Conservation (phyloP, 2,113 vertebrate species). For the cat (Felis catus) region F.catus_Fca126_mat1.0 CM031412.1:116768501-116769000, state of each 20-base stretch:
- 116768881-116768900: not conserved
- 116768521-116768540: not conserved
- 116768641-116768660: slow-evolving; percentile 19
- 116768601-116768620: slow-evolving; percentile 27
- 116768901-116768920: not conserved
- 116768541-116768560: slow-evolving; percentile 9
- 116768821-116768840: not conserved
- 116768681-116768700: not conserved
- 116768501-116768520: not conserved
- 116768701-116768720: not conserved
- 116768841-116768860: not conserved
- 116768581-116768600: not conserved
- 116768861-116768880: too few relatives aligned
- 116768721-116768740: not conserved
- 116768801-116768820: not conserved
- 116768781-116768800: not conserved
- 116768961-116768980: not conserved
- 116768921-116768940: not conserved
- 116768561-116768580: not conserved
- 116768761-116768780: not conserved
- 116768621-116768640: not conserved
- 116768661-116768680: not conserved
- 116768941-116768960: not conserved
- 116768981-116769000: not conserved
- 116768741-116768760: not conserved